phyloP scores from a whole-genome alignment of 2,888 invertebrate species.

The Biston betularia region DNA sequence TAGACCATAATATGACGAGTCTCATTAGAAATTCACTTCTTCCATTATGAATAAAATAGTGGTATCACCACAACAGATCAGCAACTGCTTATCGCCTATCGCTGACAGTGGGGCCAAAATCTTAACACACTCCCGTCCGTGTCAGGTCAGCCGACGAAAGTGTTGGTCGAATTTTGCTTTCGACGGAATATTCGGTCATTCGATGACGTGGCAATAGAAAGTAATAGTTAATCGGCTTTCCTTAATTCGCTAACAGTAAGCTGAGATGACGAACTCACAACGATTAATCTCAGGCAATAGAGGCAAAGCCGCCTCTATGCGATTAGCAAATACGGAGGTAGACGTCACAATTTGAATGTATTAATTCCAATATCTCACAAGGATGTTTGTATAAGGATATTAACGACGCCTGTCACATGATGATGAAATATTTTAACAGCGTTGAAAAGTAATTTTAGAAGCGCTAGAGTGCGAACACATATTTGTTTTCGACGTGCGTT shows the following conservation, averaged over 20 bases:
- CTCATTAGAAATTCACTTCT: too few species aligned
- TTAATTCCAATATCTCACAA: conserved; percentile 32
- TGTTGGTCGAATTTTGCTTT: conserved; percentile 84
- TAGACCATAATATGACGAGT: too few species aligned
- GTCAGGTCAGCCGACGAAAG: conserved; percentile 80
- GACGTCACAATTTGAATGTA: conserved; percentile 16
- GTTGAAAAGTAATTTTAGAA: background rate
- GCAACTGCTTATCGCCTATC: conserved; percentile 1
- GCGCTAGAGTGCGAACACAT: background rate
- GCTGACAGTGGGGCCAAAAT: conserved; percentile 14
- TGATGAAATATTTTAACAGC: background rate
- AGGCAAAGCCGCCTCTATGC: conserved; percentile 7
- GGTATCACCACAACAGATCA: background rate
- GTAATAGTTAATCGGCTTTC: conserved; percentile 69
- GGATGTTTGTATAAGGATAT: conserved; percentile 29
- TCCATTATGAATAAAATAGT: background rate
- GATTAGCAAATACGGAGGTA: conserved; percentile 19
- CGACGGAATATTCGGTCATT: conserved; percentile 69
- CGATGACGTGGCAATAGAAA: conserved; percentile 72
- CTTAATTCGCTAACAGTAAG: conserved; percentile 47
- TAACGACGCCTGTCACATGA: conserved; percentile 4
- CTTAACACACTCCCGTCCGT: conserved; percentile 57
- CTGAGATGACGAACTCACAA: conserved; percentile 3
- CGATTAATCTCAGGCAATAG: conserved; percentile 1
- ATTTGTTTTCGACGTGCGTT: conserved; percentile 1